Percentiles rank a stretch among this genome's conserved stretches.
These are phyloP conservation scores for Hermaeophaga mercurialis DNA, from an alignment of 2,888 invertebrate genomes.

Conservation along the genomic window DNA sequence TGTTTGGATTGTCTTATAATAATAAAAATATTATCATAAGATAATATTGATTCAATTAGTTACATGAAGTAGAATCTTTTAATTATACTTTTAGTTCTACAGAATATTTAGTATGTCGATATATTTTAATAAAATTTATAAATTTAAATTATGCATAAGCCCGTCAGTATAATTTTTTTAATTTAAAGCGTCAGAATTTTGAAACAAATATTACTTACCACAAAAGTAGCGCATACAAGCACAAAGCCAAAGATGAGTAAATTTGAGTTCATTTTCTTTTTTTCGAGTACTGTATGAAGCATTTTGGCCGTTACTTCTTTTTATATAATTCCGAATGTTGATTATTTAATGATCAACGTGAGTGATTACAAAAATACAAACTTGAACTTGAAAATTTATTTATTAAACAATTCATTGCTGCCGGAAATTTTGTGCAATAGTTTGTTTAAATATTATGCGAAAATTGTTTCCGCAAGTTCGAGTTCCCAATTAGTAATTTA, in stretches of 20 bases:
- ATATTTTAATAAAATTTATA: no score
- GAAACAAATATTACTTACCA: constrained; percentile 21
- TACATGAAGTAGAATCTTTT: no score
- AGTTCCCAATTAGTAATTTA: no score
- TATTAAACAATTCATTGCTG: constrained; percentile 24
- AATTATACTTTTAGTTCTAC: no score
- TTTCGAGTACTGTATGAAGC: background rate
- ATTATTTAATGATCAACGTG: constrained; percentile 6
- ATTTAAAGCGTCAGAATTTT: no score
- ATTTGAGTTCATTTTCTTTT: constrained; percentile 1
- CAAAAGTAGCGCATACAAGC: constrained; percentile 6
- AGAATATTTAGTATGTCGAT: no score
- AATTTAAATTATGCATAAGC: no score
- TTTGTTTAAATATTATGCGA: background rate
- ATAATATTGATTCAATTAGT: no score
- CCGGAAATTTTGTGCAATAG: constrained; percentile 18
- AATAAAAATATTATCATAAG: no score
- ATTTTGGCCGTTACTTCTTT: constrained; percentile 6
- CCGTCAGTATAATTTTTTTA: no score
- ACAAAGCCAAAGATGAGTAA: constrained; percentile 5
- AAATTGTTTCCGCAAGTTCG: background rate
- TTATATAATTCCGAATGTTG: constrained; percentile 18
- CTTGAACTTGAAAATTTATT: constrained; percentile 29
- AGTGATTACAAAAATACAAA: constrained; percentile 16
- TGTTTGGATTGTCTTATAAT: no score